Base-by-base conservation (phyloP, 2,113 vertebrate species). In the Ochotona princeps region DNA sequence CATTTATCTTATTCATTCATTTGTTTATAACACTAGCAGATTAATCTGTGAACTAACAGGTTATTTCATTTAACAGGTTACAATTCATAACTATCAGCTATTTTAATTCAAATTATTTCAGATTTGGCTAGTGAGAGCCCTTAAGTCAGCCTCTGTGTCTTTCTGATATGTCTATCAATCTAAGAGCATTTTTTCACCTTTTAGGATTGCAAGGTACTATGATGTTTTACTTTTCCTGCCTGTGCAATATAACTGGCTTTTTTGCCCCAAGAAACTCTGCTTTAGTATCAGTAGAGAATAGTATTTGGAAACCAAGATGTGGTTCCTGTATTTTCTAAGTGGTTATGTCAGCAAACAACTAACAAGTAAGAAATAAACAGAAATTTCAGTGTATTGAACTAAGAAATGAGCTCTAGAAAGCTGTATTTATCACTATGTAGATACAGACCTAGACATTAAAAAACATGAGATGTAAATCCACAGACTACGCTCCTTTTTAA, bases 281-380 rank as follows among this genome's bases (percentile, higher is more conserved):
- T 60, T 67, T 60, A 18, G 25, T 86, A 9, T 69, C 67, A 67
- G 38, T 49, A 51, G 30, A 91, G 67, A 94, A 67, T n/a, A 35
- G 60, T 61, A 81, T 60, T 60, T 51, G 69, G 75, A 87, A 91
- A 82, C 49, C 25, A 75, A 75, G 61, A 87, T 75, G 49, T 87
- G 7, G 35, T 69, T 30, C 75, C 76, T 60, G 18, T 51, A 82
- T 69, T 82, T 66, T 25, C 73, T 73, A 60, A 82, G 7, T 28
- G 13, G 7, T 76, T 44, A 3, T 51, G n/a, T 83, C 25, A 76
- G 21, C 49, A 51, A 86, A 67, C 35, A 90, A 5, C 38, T 51
- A 87, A 87, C 38, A 51, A 89, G 65, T 57, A 54, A 90, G 38
- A 81, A 17, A 57, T 10, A 76, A 83, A 78, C 44, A 81, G 38